Evolutionary conservation across 1,140 invertebrate genomes (phyloP), one percentile per base, ranked within the genome.

Genomic region (Drosophila repletoides): DNA sequence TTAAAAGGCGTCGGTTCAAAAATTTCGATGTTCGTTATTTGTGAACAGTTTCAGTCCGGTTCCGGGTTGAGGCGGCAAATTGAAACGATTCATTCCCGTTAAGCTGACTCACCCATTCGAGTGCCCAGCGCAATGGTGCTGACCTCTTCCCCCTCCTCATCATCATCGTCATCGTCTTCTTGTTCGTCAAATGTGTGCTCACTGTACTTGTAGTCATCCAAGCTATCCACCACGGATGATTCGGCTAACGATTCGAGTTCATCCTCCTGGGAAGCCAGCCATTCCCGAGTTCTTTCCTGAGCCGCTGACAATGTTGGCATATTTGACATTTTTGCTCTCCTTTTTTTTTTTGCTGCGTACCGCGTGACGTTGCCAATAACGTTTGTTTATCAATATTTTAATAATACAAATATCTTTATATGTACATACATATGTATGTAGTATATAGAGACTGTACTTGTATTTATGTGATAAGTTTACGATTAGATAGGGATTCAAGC

Each of bases 151-250:
- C 66, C 65, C 1, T 66, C 59, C 0, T 71, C 71, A 4, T 77
- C 71, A 15, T 79, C 67, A 5, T 76, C 58, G 9, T 73, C 67
- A 4, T 67, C 31, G 1, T 74, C 69, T 4, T 69, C 66, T 3
- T 60, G 52, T 1, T 65, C 64, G 9, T 28, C 61, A n/a, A 45
- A 67, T 4, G 64, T 43, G 4, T 68, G 59, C n/a, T 75, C 76
- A 14, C 72, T 75, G 21, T 73, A 83, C n/a, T 77, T 79, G 33
- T 83, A 84, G 10, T 68, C 65, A 17, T 88, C 84, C 34, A 88
- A 49, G 19, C 84, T 88, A 17, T 88, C 84, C 4, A 88, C 77
- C 0, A 88, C 77, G 4, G 84, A 88, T 26, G 84, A 88, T 4
- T 88, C 83, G 0, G 84, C 79, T 10, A 88, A 61, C 0, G 83